phyloP scores from a whole-genome alignment of 2,113 vertebrate genomes.

The Dicentrarchus labrax region DNA sequence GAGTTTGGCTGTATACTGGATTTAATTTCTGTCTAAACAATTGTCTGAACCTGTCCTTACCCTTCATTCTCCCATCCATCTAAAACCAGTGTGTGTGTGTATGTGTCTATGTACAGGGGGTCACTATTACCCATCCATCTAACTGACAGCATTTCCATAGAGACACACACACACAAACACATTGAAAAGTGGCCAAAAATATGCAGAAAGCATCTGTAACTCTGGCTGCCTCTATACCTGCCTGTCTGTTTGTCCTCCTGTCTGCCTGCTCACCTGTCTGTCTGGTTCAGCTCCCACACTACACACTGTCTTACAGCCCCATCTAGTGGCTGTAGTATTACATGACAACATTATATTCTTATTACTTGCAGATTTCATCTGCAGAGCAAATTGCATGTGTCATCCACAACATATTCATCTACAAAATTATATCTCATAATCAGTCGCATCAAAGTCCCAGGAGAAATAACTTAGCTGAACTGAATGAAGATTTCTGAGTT shows the following conservation, averaged over 20 bases:
- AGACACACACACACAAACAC: conserved; percentile 10
- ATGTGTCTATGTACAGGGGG: not conserved
- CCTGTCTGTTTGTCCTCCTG: not conserved
- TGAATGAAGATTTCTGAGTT: not conserved
- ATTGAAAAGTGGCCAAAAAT: conserved; percentile 12
- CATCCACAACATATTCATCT: not conserved
- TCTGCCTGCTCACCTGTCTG: not conserved
- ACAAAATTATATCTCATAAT: not conserved
- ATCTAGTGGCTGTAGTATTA: conserved; percentile 61
- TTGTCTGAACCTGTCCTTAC: not conserved
- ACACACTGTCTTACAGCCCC: conserved; percentile 53
- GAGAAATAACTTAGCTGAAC: not conserved
- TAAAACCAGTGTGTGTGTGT: not conserved
- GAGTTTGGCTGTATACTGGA: not conserved
- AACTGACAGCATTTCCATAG: conserved; percentile 1
- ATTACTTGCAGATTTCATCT: not conserved
- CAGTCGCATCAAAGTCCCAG: not conserved
- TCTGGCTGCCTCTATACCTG: not conserved
- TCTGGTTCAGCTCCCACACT: not conserved
- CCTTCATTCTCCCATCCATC: not conserved
- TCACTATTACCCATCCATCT: conserved; percentile 25
- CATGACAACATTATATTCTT: conserved; percentile 1
- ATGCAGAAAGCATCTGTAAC: conserved; percentile 5
- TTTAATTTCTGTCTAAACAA: not conserved
- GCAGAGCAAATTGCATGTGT: not conserved